Conservation (phyloP, 2,888 invertebrate genomes). For the Drosophila maculinotata region DNA sequence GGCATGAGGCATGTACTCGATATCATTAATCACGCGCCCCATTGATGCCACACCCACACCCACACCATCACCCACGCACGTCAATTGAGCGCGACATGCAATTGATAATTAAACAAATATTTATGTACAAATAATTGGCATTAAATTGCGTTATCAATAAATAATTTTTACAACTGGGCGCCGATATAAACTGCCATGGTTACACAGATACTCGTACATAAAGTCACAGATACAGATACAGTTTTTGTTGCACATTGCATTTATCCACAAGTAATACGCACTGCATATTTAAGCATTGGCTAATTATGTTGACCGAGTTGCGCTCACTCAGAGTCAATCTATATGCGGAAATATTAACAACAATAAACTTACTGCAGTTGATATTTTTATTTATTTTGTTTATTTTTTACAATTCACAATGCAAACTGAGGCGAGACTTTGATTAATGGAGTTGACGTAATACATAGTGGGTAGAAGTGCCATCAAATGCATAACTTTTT, state of each 20-base stretch:
- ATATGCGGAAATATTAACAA: slow-evolving; percentile 13
- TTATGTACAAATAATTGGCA: slow-evolving; percentile 82
- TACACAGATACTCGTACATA: slow-evolving; percentile 10
- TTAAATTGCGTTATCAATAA: slow-evolving; percentile 83
- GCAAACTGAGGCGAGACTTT: slow-evolving; percentile 27
- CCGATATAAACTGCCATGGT: slow-evolving; percentile 43
- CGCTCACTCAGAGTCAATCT: slow-evolving; percentile 28
- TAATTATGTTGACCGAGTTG: slow-evolving; percentile 72
- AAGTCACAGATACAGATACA: slow-evolving; percentile 20
- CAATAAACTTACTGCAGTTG: slow-evolving; percentile 41
- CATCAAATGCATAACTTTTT: not conserved
- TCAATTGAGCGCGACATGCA: slow-evolving; percentile 58
- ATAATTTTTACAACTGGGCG: slow-evolving; percentile 81
- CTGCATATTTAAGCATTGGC: slow-evolving; percentile 60
- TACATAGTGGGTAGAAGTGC: slow-evolving; percentile 2
- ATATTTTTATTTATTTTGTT: slow-evolving; percentile 30
- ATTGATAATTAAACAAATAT: slow-evolving; percentile 78
- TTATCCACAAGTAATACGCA: slow-evolving; percentile 19
- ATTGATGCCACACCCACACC: slow-evolving; percentile 15
- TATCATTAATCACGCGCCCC: slow-evolving; percentile 59
- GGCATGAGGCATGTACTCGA: not conserved
- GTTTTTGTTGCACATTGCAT: slow-evolving; percentile 24
- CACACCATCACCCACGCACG: slow-evolving; percentile 50
- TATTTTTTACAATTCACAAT: slow-evolving; percentile 26
- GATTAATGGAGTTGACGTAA: slow-evolving; percentile 24